These are phyloP conservation scores for Spondyliosoma cantharus DNA, from an alignment of 2,797 vertebrate genomes.

Conservation along the genomic window DNA sequence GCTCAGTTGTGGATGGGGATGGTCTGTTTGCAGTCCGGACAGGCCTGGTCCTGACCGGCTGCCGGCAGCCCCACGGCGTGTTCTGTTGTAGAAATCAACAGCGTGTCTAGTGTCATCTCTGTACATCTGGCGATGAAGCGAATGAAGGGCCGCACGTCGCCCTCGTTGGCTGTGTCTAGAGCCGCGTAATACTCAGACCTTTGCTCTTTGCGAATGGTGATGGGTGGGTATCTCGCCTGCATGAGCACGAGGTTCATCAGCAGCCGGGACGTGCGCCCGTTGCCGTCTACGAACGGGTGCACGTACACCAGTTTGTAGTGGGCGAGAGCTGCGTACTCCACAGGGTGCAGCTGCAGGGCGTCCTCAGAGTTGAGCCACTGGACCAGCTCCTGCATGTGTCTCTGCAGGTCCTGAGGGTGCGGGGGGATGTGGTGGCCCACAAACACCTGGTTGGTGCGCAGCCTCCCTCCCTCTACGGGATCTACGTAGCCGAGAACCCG, in stretches of 20 bases:
- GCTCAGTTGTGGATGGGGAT: constrained; percentile 89
- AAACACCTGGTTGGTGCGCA: constrained; percentile 92
- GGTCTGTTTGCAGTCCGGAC: constrained; percentile 87
- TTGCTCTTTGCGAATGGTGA: constrained; percentile 97
- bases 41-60: constrained; percentile 79
- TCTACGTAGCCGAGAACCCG: constrained; percentile 94
- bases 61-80: constrained; percentile 92
- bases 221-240: constrained; percentile 95
- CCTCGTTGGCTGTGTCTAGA: constrained; percentile 94
- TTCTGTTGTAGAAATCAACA: constrained; percentile 94
- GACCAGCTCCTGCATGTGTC: constrained; percentile 93
- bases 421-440: constrained; percentile 97
- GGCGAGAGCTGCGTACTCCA: constrained; percentile 93
- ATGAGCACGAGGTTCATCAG: constrained; percentile 97
- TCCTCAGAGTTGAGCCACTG: constrained; percentile 98
- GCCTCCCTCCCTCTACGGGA: constrained; percentile 92
- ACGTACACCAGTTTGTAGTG: constrained; percentile 98
- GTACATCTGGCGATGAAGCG: constrained; percentile 97
- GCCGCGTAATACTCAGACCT: constrained; percentile 92
- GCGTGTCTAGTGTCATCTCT: constrained; percentile 93
- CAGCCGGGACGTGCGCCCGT: constrained; percentile 93
- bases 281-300: constrained; percentile 96
- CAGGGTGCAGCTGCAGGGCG: constrained; percentile 91
- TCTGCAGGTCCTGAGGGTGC: constrained; percentile 90
- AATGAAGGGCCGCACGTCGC: constrained; percentile 95